These are phyloP conservation scores for Drosophila multiciliata DNA, from an alignment of 2,888 invertebrate genomes.

Conservation along the genomic window DNA sequence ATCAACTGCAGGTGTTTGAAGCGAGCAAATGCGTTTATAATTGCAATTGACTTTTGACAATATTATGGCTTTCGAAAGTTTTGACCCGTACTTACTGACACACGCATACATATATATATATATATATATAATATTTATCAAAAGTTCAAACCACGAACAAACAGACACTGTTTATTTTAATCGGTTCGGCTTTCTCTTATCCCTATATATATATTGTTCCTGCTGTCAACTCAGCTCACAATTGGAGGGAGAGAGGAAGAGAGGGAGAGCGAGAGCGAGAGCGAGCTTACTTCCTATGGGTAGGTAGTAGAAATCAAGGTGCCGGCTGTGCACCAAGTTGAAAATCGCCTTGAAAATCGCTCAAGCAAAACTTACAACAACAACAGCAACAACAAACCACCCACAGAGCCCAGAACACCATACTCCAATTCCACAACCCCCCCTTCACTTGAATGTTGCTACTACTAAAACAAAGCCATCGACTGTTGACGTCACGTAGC, in stretches of 20 bases:
- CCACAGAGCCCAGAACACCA: slow-evolving; percentile 16
- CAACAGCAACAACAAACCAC: slow-evolving; percentile 20
- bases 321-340: slow-evolving; percentile 1
- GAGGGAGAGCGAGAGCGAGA: background rate
- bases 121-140: background rate
- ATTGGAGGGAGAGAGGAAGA: background rate
- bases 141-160: background rate
- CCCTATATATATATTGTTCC: background rate
- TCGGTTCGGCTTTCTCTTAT: background rate
- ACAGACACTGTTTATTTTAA: background rate
- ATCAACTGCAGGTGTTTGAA: slow-evolving; percentile 29
- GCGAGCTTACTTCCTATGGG: background rate
- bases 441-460: background rate
- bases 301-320: slow-evolving; percentile 17
- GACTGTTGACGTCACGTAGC: slow-evolving; percentile 30
- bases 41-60: slow-evolving; percentile 2
- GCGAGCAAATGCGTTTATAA: slow-evolving; percentile 11
- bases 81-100: background rate
- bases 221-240: background rate
- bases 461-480: slow-evolving; percentile 16
- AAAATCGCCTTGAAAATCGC: slow-evolving; percentile 24
- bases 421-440: background rate
- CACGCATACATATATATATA: background rate
- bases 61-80: background rate
- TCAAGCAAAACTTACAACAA: slow-evolving; percentile 21